A percentile compares a stretch with the other conserved stretches of the same genome.
Evolutionary conservation across 2,888 invertebrate genomes (phyloP).

Genomic region (Pristionchus maxplancki): DNA sequence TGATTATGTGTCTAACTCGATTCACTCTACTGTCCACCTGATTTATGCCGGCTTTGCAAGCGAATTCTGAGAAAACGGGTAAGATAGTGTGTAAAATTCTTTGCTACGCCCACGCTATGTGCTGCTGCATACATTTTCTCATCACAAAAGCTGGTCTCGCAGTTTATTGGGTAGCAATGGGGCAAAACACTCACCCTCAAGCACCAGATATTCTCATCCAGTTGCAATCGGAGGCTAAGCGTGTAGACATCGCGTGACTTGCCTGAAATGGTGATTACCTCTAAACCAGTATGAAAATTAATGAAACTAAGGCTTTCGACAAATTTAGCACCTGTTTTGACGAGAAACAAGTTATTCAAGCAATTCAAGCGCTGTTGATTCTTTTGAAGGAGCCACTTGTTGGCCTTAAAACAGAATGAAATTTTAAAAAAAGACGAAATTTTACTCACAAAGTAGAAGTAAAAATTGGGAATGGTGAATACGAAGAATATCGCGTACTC

Average conservation of each 20-base stretch:
- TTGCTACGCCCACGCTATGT: no score
- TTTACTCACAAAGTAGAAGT: not conserved
- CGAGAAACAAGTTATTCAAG: not conserved
- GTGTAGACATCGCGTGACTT: not conserved
- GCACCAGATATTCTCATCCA: conserved; percentile 48
- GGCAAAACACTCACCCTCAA: conserved; percentile 24
- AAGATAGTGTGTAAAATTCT: no score
- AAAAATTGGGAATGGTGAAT: not conserved
- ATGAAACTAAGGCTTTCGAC: not conserved
- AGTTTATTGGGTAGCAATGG: no score
- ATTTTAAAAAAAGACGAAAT: not conserved
- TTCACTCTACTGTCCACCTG: not conserved
- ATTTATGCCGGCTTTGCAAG: not conserved
- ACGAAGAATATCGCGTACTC: not conserved
- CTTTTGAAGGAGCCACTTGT: not conserved
- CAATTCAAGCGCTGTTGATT: conserved; percentile 5
- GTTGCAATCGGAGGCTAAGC: conserved; percentile 13
- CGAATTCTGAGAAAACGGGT: not conserved
- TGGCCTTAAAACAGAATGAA: not conserved
- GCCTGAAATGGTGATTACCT: not conserved
- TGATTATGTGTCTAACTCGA: not conserved
- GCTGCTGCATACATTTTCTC: not conserved
- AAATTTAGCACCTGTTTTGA: not conserved
- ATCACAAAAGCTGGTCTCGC: no score
- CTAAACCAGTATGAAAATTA: no score